A percentile compares a stretch with the other conserved stretches of the same genome.
Conservation (phyloP, 2,797 vertebrate genomes). For the Cryptoprocta ferox region DNA sequence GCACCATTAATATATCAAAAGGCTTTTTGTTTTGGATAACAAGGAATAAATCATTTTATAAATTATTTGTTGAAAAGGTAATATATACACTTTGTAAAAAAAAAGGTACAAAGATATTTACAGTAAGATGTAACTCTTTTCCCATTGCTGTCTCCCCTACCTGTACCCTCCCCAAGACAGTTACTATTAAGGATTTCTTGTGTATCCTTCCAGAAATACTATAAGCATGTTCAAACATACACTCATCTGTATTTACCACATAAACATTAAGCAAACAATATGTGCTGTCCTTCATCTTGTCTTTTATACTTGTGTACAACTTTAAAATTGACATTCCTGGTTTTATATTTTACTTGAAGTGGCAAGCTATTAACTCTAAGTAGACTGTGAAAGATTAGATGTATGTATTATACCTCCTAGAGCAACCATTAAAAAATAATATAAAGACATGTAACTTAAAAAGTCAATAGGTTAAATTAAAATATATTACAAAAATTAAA, state of each 20-base stretch:
- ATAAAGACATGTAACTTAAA: not conserved
- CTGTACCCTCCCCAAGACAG: not conserved
- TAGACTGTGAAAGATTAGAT: not conserved
- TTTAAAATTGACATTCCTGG: not conserved
- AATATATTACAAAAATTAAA: not conserved
- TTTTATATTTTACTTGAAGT: slow-evolving; percentile 22
- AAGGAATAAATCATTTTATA: not conserved
- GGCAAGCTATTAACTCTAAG: slow-evolving; percentile 5
- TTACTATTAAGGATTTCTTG: not conserved
- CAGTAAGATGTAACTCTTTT: not conserved
- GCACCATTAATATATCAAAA: not conserved
- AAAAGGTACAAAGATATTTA: not conserved
- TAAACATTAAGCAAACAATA: not conserved
- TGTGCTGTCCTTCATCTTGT: not conserved
- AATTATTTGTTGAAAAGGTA: not conserved
- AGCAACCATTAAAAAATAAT: not conserved
- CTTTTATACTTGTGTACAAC: slow-evolving; percentile 15
- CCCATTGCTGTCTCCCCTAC: not conserved
- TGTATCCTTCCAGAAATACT: not conserved
- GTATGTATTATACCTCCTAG: not conserved
- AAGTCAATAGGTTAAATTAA: not conserved
- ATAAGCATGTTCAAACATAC: not conserved
- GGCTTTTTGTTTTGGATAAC: not conserved
- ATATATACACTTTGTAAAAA: not conserved
- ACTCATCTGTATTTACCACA: not conserved